Evolutionary conservation across 2,888 invertebrate genomes (phyloP).

Genomic region (Himalopsyche japonica): DNA sequence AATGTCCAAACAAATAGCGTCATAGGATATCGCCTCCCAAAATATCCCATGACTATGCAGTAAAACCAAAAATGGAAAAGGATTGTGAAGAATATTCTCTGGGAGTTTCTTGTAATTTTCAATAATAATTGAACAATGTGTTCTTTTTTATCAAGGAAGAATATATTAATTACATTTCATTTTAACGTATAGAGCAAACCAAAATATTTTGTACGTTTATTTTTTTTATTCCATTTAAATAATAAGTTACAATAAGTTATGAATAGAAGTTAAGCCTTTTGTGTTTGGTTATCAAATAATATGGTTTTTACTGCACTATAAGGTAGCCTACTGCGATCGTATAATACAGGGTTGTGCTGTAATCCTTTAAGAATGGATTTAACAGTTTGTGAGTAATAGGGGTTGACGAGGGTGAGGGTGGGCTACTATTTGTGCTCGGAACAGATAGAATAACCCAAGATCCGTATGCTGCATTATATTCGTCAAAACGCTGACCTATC

Average conservation of each 20-base stretch:
- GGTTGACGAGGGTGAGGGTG: not conserved
- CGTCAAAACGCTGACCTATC: not conserved
- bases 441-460: not conserved
- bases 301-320: not conserved
- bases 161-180: no score
- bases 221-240: no score
- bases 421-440: not conserved
- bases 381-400: conserved; percentile 19
- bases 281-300: not conserved
- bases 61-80: no score
- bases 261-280: not conserved
- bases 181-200: no score
- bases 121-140: no score
- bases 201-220: no score
- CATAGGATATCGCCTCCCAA: no score
- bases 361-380: conserved; percentile 31
- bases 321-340: not conserved
- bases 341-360: conserved; percentile 6
- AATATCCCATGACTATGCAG: no score
- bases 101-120: no score
- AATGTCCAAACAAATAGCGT: no score
- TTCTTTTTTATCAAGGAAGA: no score
- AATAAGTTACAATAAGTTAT: not conserved
- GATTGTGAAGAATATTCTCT: no score
- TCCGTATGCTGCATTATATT: not conserved